Percentiles rank a stretch among this genome's conserved stretches.
These are phyloP conservation scores for Epinephelus cyanopodus DNA, from an alignment of 2,113 vertebrate species.

Conservation along the genomic window DNA sequence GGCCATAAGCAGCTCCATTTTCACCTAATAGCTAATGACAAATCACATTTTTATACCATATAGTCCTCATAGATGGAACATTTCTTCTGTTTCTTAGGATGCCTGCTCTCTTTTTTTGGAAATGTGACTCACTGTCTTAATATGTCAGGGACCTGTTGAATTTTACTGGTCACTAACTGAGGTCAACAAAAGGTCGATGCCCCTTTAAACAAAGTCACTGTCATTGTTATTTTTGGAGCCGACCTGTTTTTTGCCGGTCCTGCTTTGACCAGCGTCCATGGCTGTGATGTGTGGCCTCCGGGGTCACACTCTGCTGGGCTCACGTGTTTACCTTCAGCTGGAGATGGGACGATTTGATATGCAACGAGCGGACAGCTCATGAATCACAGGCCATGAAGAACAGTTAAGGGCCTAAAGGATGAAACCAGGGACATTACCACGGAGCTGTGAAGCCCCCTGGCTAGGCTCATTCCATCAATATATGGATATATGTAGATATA, in stretches of 20 bases:
- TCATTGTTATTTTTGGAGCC: conserved; percentile 17
- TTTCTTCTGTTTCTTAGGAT: neutral
- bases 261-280: neutral
- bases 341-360: conserved; percentile 49
- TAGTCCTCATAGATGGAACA: neutral
- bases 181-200: neutral
- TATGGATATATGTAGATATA: neutral
- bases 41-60: neutral
- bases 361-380: conserved; percentile 60
- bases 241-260: neutral
- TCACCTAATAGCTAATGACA: neutral
- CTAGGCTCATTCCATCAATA: neutral
- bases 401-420: conserved; percentile 26
- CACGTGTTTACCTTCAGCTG: conserved; percentile 62
- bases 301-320: conserved; percentile 22
- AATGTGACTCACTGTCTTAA: neutral
- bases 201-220: neutral
- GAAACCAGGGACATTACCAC: neutral
- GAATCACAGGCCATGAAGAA: conserved; percentile 53
- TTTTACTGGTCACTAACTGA: neutral
- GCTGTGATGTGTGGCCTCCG: conserved; percentile 4
- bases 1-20: neutral
- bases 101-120: neutral
- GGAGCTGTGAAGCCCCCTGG: conserved; percentile 7
- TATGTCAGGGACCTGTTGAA: neutral